These are phyloP conservation scores for Cranoglanis bouderius DNA, from an alignment of 2,113 vertebrate genomes.

Conservation along the genomic window DNA sequence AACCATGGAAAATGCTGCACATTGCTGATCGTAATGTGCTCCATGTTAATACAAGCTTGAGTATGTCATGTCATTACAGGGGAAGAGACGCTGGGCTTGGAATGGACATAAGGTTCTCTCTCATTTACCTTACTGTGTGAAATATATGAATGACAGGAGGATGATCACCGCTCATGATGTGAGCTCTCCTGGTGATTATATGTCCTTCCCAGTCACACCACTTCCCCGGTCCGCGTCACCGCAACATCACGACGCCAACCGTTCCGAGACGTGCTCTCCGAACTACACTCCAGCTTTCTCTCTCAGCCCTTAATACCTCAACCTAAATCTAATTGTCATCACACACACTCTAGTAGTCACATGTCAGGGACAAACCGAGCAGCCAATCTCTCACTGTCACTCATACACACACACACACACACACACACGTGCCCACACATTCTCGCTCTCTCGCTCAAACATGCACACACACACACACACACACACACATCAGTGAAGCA, in stretches of 20 bases:
- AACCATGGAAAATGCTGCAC: background rate
- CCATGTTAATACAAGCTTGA: background rate
- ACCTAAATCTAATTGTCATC: slow-evolving; percentile 31
- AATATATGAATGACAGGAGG: background rate
- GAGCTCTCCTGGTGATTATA: background rate
- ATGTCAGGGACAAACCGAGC: slow-evolving; percentile 18
- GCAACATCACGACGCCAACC: background rate
- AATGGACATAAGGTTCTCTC: background rate
- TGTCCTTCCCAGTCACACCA: background rate
- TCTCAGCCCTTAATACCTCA: slow-evolving; percentile 8
- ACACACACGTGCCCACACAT: slow-evolving; percentile 10
- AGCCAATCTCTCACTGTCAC: slow-evolving; percentile 43
- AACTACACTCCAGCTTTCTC: background rate
- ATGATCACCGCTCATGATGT: background rate
- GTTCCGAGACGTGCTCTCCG: background rate
- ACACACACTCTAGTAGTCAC: slow-evolving; percentile 17
- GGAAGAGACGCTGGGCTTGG: background rate
- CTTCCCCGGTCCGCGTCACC: background rate
- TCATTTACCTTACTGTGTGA: background rate
- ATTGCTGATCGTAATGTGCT: background rate
- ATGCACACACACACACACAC: slow-evolving; percentile 33
- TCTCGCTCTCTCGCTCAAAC: slow-evolving; percentile 4
- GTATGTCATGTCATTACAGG: background rate
- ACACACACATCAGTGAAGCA: slow-evolving; percentile 47
- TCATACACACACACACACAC: slow-evolving; percentile 24